phyloP scores from a whole-genome alignment of 2,797 vertebrate genomes.

The Cryptoblepharus egeriae region DNA sequence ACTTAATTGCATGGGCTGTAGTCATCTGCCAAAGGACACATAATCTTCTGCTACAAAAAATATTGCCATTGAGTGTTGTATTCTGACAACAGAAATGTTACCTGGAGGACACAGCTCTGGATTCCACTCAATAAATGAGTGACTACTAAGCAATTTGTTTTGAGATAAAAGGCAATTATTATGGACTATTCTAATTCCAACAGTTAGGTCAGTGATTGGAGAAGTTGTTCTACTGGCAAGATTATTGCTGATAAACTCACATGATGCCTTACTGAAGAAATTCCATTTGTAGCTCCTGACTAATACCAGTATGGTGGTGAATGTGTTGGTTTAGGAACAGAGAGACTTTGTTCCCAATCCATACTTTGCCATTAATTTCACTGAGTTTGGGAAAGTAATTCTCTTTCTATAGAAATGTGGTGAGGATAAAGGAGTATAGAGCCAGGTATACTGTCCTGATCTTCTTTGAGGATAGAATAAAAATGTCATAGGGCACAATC shows the following conservation, averaged over 20 bases:
- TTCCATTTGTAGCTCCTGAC: not conserved
- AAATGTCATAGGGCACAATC: too few species aligned
- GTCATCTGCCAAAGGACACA: constrained; percentile 22
- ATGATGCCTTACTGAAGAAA: not conserved
- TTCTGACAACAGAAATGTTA: not conserved
- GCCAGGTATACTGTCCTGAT: not conserved
- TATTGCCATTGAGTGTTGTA: constrained; percentile 3
- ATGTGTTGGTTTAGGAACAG: too few species aligned
- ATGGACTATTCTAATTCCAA: not conserved
- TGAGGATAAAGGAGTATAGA: not conserved
- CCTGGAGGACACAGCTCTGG: not conserved
- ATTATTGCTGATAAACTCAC: not conserved
- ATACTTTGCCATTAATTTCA: too few species aligned
- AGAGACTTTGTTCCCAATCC: too few species aligned
- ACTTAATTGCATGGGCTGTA: constrained; percentile 18
- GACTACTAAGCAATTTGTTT: not conserved
- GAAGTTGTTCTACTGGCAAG: constrained; percentile 4
- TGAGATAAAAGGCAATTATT: not conserved
- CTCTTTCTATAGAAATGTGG: too few species aligned
- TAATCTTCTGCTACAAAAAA: constrained; percentile 15
- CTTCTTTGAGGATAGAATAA: not conserved
- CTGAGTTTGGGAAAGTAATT: too few species aligned
- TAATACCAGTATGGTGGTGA: not conserved
- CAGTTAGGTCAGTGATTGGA: not conserved
- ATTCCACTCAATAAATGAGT: not conserved